Evolutionary conservation across 2,113 vertebrate genomes (phyloP).

Genomic region (Capricornis sumatraensis): DNA sequence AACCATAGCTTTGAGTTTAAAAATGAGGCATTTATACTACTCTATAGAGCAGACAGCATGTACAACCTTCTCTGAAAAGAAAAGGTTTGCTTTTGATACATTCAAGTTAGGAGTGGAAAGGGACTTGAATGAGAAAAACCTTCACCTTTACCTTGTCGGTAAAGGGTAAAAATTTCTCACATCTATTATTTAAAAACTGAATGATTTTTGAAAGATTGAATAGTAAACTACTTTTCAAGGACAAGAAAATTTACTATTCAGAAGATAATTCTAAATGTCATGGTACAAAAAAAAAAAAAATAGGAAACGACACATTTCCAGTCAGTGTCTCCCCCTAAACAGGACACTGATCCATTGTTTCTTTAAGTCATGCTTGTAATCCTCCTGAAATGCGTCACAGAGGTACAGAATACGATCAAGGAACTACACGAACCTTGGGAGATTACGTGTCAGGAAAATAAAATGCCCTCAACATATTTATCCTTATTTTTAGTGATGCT

Average conservation of each 20-base stretch:
- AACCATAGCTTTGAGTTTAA: background rate
- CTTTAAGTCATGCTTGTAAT: background rate
- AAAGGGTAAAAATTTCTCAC: background rate
- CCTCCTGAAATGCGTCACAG: background rate
- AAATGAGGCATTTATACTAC: background rate
- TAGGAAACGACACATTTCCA: background rate
- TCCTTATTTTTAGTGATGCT: background rate
- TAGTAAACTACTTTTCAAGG: background rate
- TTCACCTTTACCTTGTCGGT: background rate
- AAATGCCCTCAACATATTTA: background rate
- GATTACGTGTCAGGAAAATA: background rate
- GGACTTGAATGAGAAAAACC: background rate
- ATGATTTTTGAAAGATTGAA: background rate
- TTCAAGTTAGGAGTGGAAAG: background rate
- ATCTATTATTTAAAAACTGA: background rate
- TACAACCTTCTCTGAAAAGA: background rate
- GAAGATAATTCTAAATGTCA: background rate
- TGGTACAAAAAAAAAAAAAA: background rate
- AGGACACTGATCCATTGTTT: background rate
- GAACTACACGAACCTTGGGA: background rate
- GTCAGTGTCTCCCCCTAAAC: background rate
- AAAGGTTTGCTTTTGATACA: background rate
- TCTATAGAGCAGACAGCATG: background rate
- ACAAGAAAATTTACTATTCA: background rate
- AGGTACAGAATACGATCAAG: background rate